Base-by-base conservation (phyloP, 2,797 vertebrate genomes). In the Galago senegalensis region DNA sequence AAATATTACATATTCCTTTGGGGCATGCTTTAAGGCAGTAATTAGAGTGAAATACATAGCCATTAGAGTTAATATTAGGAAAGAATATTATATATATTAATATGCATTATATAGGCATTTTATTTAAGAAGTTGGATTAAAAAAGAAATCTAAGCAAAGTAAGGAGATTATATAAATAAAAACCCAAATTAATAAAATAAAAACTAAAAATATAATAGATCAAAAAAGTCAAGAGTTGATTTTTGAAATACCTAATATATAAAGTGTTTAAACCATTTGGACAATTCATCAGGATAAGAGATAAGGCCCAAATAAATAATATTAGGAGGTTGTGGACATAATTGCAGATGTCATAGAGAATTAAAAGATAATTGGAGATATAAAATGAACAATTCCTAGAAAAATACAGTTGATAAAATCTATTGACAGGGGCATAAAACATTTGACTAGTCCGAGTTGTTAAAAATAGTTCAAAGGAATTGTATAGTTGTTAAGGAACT, bases 381-480 rank as follows among this genome's bases (percentile, higher is more conserved):
- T 18, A 63, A 86, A 81, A 72, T 72, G 31, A 96, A 49, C 13
- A 56, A 61, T 63, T 77, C 13, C 7, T 76, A 34, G 23, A 76
- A 70, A 70, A 82, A 67, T 37, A 12, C 43, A 77, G n/a, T 72
- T 72, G 14, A 20, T 31, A 31, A 87, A 72, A 87, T 96, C 34
- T 69, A 81, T 13, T 69, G 40, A 34, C 43, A n/a, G 21, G 29
- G 58, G 56, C 17, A 31, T 49, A n/a, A 27, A 82, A 85, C 63
- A 72, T 77, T 5, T 83, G 7, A 56, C 46, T 43, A 63, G 9
- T 43, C 25, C 3, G 43, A 69, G 61, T 3, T 56, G 5, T 76
- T 91, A 70, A 76, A 91, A 86, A 85, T 73, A 84, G 60, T 34
- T 58, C 53, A 56, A 63, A 10, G 73, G 21, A 63, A 87, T 87